Evolutionary conservation across 2,113 vertebrate species (phyloP).

Genomic region (Junco hyemalis): DNA sequence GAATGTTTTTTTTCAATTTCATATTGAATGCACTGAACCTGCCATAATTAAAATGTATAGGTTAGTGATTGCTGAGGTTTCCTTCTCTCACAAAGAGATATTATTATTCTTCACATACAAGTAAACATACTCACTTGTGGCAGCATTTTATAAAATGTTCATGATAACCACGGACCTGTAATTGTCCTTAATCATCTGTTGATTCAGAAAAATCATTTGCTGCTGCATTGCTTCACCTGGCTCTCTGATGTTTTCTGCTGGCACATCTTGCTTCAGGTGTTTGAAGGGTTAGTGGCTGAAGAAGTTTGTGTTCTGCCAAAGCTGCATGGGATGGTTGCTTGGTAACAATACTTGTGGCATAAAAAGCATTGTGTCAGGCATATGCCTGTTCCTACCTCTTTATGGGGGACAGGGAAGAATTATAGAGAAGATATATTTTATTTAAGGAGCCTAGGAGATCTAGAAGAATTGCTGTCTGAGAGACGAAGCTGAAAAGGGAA

Average conservation of each 20-base stretch:
- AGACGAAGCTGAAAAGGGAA: background rate
- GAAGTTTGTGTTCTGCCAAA: conserved; percentile 32
- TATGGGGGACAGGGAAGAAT: background rate
- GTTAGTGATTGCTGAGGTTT: background rate
- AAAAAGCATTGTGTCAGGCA: background rate
- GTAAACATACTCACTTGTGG: background rate
- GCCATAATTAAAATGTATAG: background rate
- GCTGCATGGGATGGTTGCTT: conserved; percentile 52
- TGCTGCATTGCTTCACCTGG: background rate
- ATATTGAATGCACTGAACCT: background rate
- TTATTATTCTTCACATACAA: background rate
- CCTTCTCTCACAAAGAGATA: background rate
- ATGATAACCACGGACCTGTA: background rate
- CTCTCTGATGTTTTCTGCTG: background rate
- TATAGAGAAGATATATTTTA: conserved; percentile 14
- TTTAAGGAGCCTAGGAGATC: background rate
- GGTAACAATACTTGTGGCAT: conserved; percentile 39
- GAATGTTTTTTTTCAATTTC: background rate
- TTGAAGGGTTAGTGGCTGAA: conserved; percentile 49
- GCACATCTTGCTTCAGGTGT: background rate
- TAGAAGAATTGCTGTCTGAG: background rate
- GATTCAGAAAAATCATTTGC: background rate
- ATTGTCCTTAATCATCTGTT: background rate
- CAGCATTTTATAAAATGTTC: background rate
- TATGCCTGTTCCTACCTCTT: background rate